Base-by-base conservation (phyloP, 2,797 vertebrate genomes). In the Acanthopagrus latus region DNA sequence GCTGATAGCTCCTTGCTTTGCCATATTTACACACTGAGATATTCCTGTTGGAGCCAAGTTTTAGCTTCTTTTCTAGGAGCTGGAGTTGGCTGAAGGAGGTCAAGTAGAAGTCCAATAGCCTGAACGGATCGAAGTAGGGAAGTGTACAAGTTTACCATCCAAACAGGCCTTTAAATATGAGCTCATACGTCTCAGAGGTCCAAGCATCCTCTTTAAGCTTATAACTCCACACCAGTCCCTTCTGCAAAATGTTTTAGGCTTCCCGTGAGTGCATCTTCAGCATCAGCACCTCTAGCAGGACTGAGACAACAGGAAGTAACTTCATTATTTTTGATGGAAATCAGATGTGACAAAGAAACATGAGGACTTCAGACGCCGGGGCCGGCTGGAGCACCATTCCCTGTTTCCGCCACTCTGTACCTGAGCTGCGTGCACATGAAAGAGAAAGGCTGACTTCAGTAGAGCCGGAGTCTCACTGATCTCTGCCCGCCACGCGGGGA, bases 311-410 rank as follows among this genome's bases (percentile, higher is more conserved):
- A 52, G 55, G 56, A 56, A 64, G 72, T 29, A 38, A 69, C 74
- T 78, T 82, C 63, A 78, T 85, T 85, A 84, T 73, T 81, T 83
- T 64, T 86, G 80, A 89, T 41, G 75, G 43, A 82, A 82, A 86
- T 77, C 74, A 59, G 58, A 72, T n/a, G 3, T 65, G 78, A 82
- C 85, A 64, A 68, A 77, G 71, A 62, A 50, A 63, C 78, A 23
- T 8, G 64, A 71, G 65, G 78, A 78, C 77, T 59, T 76, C 72
- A 78, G 71, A 56, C 46, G 60, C 58, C 1, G 78, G 50, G 1
- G 41, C 50, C 23, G 5, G 58, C 14, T 70, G 59, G 23, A 71
- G 46, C 58, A 12, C 18, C 27, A 4, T 41, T 64, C 13, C 3
- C 46, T 66, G 55, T 65, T 68, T 64, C 60, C 56, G n/a, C 55